phyloP scores from a whole-genome alignment of 2,797 vertebrate species.

The Spinus olivaceus region DNA sequence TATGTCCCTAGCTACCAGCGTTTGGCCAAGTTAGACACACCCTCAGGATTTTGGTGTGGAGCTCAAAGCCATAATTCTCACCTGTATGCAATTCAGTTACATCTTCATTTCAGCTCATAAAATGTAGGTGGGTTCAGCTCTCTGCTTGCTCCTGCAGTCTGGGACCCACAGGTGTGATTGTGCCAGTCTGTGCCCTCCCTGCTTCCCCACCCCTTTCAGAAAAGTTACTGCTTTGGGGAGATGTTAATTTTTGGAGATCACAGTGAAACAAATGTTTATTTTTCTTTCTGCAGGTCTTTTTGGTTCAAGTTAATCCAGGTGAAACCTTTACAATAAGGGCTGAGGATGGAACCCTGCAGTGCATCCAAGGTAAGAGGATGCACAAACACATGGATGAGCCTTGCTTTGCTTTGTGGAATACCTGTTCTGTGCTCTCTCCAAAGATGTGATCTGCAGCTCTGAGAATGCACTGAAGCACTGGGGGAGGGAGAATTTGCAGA shows the following conservation, averaged over 20 bases:
- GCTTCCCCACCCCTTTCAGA: background rate
- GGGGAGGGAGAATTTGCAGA: background rate
- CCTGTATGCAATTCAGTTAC: background rate
- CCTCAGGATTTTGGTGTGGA: background rate
- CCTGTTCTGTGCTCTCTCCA: background rate
- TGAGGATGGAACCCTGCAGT: slow-evolving; percentile 96
- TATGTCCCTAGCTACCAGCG: background rate
- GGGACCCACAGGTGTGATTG: background rate
- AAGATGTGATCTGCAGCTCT: accelerated
- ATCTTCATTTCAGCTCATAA: background rate
- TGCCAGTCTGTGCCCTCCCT: background rate
- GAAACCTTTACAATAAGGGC: slow-evolving; percentile 98
- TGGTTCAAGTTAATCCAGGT: slow-evolving; percentile 98
- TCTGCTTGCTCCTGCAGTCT: background rate
- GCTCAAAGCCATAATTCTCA: background rate
- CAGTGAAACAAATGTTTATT: slow-evolving; percentile 10
- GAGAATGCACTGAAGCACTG: background rate
- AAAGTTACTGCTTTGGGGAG: background rate
- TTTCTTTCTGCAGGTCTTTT: slow-evolving; percentile 86
- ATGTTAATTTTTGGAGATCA: background rate
- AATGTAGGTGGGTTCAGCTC: background rate
- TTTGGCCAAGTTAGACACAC: background rate
- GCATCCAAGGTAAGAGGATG: slow-evolving; percentile 90
- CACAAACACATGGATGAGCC: accelerated
- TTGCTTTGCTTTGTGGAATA: background rate